Evolutionary conservation across 1,140 invertebrate genomes (phyloP).

Genomic region (Trichonephila clavipes): DNA sequence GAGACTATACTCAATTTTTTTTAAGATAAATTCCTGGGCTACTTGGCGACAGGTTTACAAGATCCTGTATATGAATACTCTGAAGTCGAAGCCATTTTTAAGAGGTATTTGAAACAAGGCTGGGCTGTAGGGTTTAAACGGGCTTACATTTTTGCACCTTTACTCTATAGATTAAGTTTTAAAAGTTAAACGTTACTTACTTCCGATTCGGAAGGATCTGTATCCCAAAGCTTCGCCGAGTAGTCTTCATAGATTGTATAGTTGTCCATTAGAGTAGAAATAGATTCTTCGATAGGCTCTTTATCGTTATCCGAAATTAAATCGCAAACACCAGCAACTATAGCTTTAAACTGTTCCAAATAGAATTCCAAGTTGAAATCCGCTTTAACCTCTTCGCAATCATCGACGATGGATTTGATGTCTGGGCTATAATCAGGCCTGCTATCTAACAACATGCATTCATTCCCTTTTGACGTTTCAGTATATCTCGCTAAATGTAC

Average conservation of each 20-base stretch:
- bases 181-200: background rate
- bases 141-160: background rate
- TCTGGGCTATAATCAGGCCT: background rate
- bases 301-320: slow-evolving; percentile 1
- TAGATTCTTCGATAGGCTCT: background rate
- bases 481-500: background rate
- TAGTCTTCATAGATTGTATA: background rate
- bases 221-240: background rate
- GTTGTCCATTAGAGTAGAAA: background rate
- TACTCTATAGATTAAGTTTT: background rate
- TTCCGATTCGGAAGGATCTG: background rate
- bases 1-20: no score
- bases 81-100: background rate
- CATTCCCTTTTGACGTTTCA: background rate
- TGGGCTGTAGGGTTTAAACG: background rate
- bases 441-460: background rate
- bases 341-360: background rate
- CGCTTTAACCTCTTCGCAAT: background rate
- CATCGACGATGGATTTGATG: background rate
- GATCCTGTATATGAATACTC: background rate
- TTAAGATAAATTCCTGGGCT: no score
- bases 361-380: background rate
- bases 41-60: background rate
- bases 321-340: background rate
- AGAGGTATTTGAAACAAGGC: background rate